Evolutionary conservation across 2,888 invertebrate species (phyloP), one percentile per base, ranked within the genome.

Genomic region (Crossocerus cetratus): DNA sequence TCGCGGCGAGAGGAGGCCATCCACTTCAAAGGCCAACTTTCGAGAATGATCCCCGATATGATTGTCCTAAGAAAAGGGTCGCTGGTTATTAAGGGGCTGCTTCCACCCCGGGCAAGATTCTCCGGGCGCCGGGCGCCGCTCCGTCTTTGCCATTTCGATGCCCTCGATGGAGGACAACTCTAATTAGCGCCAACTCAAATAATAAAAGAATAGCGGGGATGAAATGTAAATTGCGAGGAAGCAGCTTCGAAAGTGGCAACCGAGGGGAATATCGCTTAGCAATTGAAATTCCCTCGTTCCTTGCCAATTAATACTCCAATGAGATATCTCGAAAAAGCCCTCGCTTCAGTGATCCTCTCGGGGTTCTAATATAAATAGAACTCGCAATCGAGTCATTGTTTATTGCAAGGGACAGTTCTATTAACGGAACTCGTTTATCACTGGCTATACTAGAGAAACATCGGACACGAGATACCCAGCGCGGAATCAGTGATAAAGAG

Each of bases 51-150:
- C 70, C 71, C 63, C 66, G 59, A 66, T 57, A 58, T 76, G 81
- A 81, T 74, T 78, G 73, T 81, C 81, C 71, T 69, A 76, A 81
- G 80, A 81, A 81, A 81, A 76, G 78, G 78, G 74, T 81, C 81
- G 66, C 72, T 69, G 68, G 74, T 79, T 76, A 76, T 78, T 74
- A 81, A 76, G 73, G 80, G 65, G 65, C 65, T 55, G 76, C 70
- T 81, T 80, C 66, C 61, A 62, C 44, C 63, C 45, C 22, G 55
- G 69, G 76, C 70, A 62, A 57, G 60, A 59, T 72, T 68, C 60
- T 71, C 61, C 58, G 49, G 58, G 44, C 20, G 22, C 56, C 59
- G 55, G 21, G 49, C 49, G 32, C 32, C 8, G 32, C 8, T 32
- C 3, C 8, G 32, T 32, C 32, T 32, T 32, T 32, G 32, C 32